Evolutionary conservation across 2,113 vertebrate species (phyloP).

Genomic region (Cyanoramphus novaezelandiae): DNA sequence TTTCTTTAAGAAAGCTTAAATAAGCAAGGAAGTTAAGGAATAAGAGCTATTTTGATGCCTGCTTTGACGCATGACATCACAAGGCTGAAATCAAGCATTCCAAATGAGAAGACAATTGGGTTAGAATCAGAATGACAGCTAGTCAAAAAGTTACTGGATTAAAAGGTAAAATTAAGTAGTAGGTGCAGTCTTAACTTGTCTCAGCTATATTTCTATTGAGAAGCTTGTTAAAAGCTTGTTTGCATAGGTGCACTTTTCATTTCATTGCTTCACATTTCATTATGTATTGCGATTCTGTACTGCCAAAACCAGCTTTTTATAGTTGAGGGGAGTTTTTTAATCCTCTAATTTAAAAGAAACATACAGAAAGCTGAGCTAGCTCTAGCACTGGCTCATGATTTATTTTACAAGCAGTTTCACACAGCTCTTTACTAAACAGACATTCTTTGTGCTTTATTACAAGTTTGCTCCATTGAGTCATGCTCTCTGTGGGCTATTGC

Average conservation of each 20-base stretch:
- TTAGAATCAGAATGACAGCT: neutral
- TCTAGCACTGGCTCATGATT: constrained; percentile 58
- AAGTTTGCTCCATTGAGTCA: constrained; percentile 78
- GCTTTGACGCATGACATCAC: neutral
- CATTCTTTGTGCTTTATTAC: constrained; percentile 77
- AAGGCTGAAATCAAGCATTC: neutral
- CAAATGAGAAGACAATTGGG: neutral
- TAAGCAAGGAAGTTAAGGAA: neutral
- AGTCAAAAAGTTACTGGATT: neutral
- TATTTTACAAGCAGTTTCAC: constrained; percentile 75
- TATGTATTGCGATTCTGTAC: neutral
- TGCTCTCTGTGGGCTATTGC: constrained; percentile 65
- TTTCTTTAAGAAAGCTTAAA: neutral
- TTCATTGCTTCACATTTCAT: constrained; percentile 55
- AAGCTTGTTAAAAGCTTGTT: constrained; percentile 27
- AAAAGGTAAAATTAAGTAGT: neutral
- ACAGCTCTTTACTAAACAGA: constrained; percentile 65
- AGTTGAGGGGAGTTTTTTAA: constrained; percentile 33
- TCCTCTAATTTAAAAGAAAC: constrained; percentile 62
- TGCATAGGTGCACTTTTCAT: constrained; percentile 44
- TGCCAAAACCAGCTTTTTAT: constrained; percentile 63
- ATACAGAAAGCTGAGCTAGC: constrained; percentile 52
- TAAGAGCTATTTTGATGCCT: neutral
- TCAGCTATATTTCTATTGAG: neutral
- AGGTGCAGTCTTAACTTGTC: neutral